Base-by-base conservation (phyloP, 2,113 vertebrate genomes). In the Engystomops pustulosus region DNA sequence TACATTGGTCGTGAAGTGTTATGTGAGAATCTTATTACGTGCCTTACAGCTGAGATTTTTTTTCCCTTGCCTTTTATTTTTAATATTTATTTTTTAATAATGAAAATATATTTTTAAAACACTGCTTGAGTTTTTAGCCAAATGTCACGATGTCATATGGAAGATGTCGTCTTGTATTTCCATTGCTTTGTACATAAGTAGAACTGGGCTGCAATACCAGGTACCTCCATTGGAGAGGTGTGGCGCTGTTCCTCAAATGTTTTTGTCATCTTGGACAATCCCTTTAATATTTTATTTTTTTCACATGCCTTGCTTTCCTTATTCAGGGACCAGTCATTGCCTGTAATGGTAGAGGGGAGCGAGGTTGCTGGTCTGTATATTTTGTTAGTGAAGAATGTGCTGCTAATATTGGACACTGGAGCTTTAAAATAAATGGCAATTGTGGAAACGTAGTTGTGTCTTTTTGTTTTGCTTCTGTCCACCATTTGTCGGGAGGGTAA, bases 401-500 rank as follows among this genome's bases (percentile, higher is more conserved):
- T 79, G 83, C 71, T 84, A 79, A 53, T 34, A 23, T 69, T 15
- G 27, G 55, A 78, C 44, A 58, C 62, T 69, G 34, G 44, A 84
- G 74, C 74, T 44, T 70, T 53, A 41, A n/a, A 79, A 84, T 84
- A 84, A 84, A 83, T 58, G 51, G 10, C 23, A 18, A 49, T 47
- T 72, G 41, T 47, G n/a, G 8, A 23, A 38, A 18, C 1, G 3
- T 18, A 38, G 74, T 7, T 2, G 9, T 12, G 82, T 72, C 70
- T 47, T 12, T 12, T 49, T 49, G 53, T 65, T 58, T 76, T 38
- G 36, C 77, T 76, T 84, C 9, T 47, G 14, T 44, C 32, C 45
- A n/a, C 83, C 74, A 84, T 84, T 84, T 84, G 74, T 70, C 41
- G 81, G 58, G 71, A 76, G 15, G 25, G 18, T 30, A 5, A 23